Conservation (phyloP, 1,140 invertebrate species). For the Hypothenemus hampei region DNA sequence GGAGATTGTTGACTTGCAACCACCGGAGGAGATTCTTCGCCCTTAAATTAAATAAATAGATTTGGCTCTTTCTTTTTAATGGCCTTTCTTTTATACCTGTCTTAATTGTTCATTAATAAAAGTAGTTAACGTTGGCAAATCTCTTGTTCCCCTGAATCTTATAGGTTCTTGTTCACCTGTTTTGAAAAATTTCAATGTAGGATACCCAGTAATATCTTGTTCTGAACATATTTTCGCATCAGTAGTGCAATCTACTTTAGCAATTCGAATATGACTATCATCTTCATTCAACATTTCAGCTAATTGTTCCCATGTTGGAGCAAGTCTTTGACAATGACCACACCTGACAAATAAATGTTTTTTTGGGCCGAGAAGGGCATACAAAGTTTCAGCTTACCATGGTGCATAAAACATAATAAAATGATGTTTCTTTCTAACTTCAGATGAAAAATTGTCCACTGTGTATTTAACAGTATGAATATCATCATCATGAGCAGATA, state of each 20-base stretch:
- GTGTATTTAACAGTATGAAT: constrained; percentile 45
- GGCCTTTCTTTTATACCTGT: constrained; percentile 31
- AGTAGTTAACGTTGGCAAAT: constrained; percentile 63
- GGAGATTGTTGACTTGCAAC: constrained; percentile 48
- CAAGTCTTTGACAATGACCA: constrained; percentile 62
- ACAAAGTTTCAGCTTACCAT: constrained; percentile 57
- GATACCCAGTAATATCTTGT: constrained; percentile 68
- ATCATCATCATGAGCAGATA: constrained; percentile 38
- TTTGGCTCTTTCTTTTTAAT: not conserved
- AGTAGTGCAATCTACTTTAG: constrained; percentile 72
- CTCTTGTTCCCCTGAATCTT: constrained; percentile 65
- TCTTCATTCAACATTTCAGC: constrained; percentile 63
- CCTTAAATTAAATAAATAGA: constrained; percentile 22
- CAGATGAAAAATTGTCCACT: constrained; percentile 51
- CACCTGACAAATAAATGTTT: constrained; percentile 52
- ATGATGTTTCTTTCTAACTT: constrained; percentile 59
- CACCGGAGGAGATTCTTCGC: constrained; percentile 39
- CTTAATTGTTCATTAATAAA: constrained; percentile 70
- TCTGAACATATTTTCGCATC: constrained; percentile 64
- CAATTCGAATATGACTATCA: constrained; percentile 59
- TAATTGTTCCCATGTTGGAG: constrained; percentile 66
- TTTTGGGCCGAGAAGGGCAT: not conserved
- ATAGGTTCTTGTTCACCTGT: constrained; percentile 54
- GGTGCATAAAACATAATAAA: constrained; percentile 77
- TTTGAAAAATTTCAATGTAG: constrained; percentile 69